Evolutionary conservation across 2,113 vertebrate genomes (phyloP).

Genomic region (Eclectus roratus): DNA sequence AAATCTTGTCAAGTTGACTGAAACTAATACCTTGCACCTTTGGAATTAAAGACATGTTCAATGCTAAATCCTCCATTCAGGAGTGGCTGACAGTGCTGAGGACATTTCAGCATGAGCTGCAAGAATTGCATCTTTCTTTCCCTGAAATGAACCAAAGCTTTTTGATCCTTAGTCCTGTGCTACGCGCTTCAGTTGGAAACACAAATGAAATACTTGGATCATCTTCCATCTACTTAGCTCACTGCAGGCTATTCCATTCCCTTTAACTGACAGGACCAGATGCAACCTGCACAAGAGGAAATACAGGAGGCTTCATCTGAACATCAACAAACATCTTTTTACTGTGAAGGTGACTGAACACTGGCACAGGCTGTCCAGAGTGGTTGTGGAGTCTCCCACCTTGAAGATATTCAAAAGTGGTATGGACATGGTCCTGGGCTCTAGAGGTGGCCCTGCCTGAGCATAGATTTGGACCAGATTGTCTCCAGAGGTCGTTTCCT

Average conservation of each 20-base stretch:
- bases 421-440: background rate
- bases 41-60: background rate
- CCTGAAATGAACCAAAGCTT: background rate
- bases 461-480: background rate
- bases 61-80: background rate
- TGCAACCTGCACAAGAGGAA: background rate
- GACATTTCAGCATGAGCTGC: background rate
- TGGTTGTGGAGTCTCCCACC: background rate
- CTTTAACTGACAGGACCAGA: background rate
- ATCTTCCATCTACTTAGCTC: background rate
- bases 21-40: background rate
- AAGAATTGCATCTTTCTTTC: background rate
- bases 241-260: background rate
- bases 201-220: background rate
- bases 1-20: background rate
- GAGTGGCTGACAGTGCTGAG: background rate
- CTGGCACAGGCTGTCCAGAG: background rate
- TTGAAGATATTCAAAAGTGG: background rate
- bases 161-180: background rate
- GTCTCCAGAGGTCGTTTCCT: background rate
- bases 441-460: background rate
- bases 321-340: background rate
- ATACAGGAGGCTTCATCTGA: background rate
- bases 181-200: background rate
- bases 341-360: background rate